Base-by-base conservation (phyloP, 2,797 vertebrate genomes). In the Centroberyx gerrardi region DNA sequence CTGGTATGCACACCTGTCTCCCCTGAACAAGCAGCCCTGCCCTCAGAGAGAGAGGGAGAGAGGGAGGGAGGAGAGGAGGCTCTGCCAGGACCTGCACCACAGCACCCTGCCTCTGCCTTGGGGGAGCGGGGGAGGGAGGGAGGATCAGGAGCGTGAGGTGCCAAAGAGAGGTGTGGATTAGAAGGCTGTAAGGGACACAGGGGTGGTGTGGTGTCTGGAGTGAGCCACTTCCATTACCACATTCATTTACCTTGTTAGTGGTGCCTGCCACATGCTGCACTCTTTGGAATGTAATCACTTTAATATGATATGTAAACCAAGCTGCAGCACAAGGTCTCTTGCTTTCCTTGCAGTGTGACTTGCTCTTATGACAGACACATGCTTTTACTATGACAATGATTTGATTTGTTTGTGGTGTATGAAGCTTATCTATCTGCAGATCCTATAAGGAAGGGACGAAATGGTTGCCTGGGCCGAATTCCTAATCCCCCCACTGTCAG, bases 1-100 rank as follows among this genome's bases (percentile, higher is more conserved):
- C 92, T 94, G 94, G 94, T 93, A 94, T 94, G 94, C 93, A 94
- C 94, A 95, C 94, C 95, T 95, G 94, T 92, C 94, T 76, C 69
- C 79, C 54, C 68, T 74, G 65, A 87, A 73, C 51, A 71, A 71
- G 72, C 62, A 0, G 66, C 84, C 79, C 83, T 82, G 69, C 60
- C 83, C 66, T 62, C 68, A 74, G 68, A 76, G 73, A 68, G 78
- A 71, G 59, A 52, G 76, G n/a, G 55, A 36, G 76, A 44, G 62
- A 52, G 68, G 52, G 60, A 48, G 74, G 65, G 68, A 83, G 78
- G 64, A 72, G 82, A 70, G 56, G 66, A 80, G 72, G 72, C 78
- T 87, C 66, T 94, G 95, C 91, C 81, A 84, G 88, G 91, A 95
- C 94, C 90, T 95, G 94, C 87, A 89, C 67, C 80, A 76, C 36